Evolutionary conservation across 2,888 invertebrate species (phyloP), one percentile per base, ranked within the genome.

Genomic region (Deladenus siricidicola): DNA sequence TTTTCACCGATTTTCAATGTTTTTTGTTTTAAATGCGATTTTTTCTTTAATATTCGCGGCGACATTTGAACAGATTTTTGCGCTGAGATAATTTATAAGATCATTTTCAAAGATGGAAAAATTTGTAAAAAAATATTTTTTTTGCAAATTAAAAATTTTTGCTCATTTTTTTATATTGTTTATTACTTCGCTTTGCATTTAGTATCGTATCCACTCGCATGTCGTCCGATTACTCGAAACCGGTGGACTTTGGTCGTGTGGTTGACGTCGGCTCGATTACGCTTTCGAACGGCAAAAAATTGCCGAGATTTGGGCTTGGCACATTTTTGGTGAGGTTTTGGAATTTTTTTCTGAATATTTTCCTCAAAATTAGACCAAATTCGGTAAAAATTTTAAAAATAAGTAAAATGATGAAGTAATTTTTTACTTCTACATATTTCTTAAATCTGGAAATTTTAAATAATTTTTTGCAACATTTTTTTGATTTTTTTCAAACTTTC

Each of bases 291-390:
- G 73, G 73, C 34, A 70, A 69, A 26, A 51, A 70, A 26, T 63
- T 74, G 60, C 74, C 74, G 21, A 60, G 71, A 10, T 65, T 74
- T 39, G 74, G 74, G 10, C 62, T 73, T 30, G 74, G 74, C 55
- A 72, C 74, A 2, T 75, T 72, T 74, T 70, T 68, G 58, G 70
- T 70, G 23, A 48, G 57, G 14, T 1, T 56, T 19, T 51, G 21
- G 29, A 24, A 19, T n/a, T 2, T n/a, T 34, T 10, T 23, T 3
- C 19, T n/a, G 10, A 23, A 10, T n/a, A 14, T 14, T 47, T n/a
- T n/a, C n/a, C n/a, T n/a, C n/a, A n/a, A n/a, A n/a, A n/a, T n/a
- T n/a, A n/a, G n/a, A n/a, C n/a, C n/a, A n/a, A n/a, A n/a, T n/a
- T n/a, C n/a, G n/a, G n/a, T n/a, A n/a, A n/a, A n/a, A n/a, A n/a